Evolutionary conservation across 2,888 invertebrate genomes (phyloP).

Genomic region (Amaurobius ferox): DNA sequence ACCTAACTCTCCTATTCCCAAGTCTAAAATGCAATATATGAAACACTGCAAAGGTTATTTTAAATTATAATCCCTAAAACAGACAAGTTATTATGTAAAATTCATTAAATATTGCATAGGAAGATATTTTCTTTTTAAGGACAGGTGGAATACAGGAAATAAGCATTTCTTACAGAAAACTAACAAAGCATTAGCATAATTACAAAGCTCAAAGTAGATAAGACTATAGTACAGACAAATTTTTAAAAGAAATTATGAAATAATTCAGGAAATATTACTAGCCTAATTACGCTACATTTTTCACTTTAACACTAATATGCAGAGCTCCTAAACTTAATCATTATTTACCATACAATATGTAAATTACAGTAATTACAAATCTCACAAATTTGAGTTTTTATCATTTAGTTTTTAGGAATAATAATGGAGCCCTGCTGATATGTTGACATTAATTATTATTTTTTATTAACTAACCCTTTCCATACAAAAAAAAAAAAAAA

Average conservation of each 20-base stretch:
- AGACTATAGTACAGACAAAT: background rate
- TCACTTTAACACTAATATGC: background rate
- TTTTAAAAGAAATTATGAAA: background rate
- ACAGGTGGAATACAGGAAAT: too few species aligned
- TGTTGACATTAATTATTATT: background rate
- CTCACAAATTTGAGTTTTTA: too few species aligned
- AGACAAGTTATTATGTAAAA: too few species aligned
- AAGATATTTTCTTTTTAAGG: too few species aligned
- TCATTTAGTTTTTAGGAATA: background rate
- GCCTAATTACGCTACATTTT: background rate
- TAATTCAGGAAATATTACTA: background rate
- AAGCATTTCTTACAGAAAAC: background rate
- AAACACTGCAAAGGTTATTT: too few species aligned
- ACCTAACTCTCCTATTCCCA: too few species aligned
- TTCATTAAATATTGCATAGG: background rate
- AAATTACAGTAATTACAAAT: too few species aligned
- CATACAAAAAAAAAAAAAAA: too few species aligned
- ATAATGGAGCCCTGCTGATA: conserved; percentile 24
- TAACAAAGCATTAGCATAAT: background rate
- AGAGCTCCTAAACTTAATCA: background rate
- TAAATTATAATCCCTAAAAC: too few species aligned
- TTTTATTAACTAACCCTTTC: background rate
- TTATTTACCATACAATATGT: too few species aligned
- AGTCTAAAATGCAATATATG: too few species aligned
- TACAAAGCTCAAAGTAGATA: background rate